These are phyloP conservation scores for Drosophila paranaensis DNA, from an alignment of 2,888 invertebrate genomes.

Conservation along the genomic window DNA sequence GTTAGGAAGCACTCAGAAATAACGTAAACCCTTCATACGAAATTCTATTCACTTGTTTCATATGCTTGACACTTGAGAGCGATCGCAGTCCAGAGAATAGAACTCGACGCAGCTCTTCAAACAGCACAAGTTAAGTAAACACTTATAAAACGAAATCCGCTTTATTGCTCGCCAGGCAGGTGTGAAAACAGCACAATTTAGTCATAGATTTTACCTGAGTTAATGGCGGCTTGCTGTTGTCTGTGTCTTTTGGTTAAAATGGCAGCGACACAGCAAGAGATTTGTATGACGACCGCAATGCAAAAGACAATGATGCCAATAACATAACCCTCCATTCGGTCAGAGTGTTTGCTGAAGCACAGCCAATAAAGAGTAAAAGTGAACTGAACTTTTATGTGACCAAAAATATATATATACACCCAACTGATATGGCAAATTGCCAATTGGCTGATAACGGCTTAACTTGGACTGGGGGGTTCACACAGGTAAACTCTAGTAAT, in stretches of 20 bases:
- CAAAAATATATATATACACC: neutral
- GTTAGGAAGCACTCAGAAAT: conserved; percentile 1
- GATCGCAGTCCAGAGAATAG: neutral
- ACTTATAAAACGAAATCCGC: neutral
- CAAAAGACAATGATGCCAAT: neutral
- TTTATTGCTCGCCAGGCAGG: neutral
- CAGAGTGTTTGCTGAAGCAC: neutral
- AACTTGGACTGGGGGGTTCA: neutral
- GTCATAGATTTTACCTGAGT: conserved; percentile 6
- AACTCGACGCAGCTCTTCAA: neutral
- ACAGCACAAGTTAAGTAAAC: neutral
- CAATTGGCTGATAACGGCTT: neutral
- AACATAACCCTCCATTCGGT: neutral
- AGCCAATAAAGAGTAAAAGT: neutral
- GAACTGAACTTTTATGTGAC: neutral
- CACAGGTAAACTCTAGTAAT: neutral
- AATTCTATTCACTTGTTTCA: neutral
- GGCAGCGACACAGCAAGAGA: neutral
- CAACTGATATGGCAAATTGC: conserved; percentile 3
- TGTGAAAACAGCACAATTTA: neutral
- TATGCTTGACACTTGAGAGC: neutral
- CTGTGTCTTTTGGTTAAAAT: neutral
- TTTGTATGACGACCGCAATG: neutral
- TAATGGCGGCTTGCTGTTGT: neutral
- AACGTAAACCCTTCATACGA: conserved; percentile 1